A percentile compares a stretch with the other conserved stretches of the same genome.
Conservation (phyloP, 2,113 vertebrate species). For the Motacilla tschutschensis region DNA sequence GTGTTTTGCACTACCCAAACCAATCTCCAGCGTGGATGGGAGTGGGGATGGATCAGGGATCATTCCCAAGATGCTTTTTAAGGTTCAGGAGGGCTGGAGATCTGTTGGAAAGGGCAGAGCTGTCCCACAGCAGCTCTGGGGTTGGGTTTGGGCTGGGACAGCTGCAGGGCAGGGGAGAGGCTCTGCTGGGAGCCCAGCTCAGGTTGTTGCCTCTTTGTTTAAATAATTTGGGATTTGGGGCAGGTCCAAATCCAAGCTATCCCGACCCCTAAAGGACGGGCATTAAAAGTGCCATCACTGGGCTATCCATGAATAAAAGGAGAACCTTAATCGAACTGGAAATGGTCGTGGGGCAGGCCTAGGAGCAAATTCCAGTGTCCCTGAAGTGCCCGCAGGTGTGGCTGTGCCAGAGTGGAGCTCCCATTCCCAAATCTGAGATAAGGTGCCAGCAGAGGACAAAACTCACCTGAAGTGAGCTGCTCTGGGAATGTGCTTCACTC, state of each 20-base stretch:
- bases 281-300: not conserved
- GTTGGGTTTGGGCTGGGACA: not conserved
- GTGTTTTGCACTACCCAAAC: not conserved
- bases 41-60: not conserved
- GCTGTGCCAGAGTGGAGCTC: not conserved
- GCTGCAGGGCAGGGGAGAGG: not conserved
- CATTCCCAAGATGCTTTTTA: not conserved
- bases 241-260: not conserved
- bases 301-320: not conserved
- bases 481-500: not conserved
- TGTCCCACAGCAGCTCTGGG: not conserved
- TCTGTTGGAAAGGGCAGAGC: not conserved
- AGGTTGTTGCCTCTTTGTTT: not conserved
- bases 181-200: not conserved
- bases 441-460: not conserved
- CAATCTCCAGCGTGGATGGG: fast-evolving
- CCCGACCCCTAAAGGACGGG: not conserved
- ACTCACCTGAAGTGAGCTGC: not conserved
- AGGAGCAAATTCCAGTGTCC: not conserved
- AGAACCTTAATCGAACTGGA: not conserved
- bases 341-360: not conserved
- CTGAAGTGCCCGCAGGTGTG: too few species aligned
- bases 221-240: not conserved
- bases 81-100: not conserved
- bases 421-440: not conserved